phyloP scores from a whole-genome alignment of 2,113 vertebrate genomes.

The Pheucticus melanocephalus region DNA sequence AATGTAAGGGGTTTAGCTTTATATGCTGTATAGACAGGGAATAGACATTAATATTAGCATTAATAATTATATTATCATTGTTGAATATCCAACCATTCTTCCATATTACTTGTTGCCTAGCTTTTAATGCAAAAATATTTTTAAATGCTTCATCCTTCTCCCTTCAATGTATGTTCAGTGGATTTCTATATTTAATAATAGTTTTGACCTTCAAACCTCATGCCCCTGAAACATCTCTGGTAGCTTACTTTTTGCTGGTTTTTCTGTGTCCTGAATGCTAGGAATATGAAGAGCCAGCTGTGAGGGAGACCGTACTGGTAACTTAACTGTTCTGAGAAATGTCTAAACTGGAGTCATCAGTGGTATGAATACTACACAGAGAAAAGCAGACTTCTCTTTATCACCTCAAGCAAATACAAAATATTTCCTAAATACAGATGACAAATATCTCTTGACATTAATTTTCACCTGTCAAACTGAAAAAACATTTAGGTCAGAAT shows the following conservation, averaged over 20 bases:
- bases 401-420: background rate
- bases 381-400: background rate
- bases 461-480: background rate
- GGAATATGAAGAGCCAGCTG: background rate
- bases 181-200: background rate
- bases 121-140: background rate
- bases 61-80: background rate
- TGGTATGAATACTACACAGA: background rate
- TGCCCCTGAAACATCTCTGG: background rate
- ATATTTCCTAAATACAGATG: background rate
- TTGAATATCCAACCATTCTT: background rate
- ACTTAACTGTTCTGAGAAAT: background rate
- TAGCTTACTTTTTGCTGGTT: background rate
- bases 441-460: background rate
- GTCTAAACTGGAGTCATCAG: rapidly evolving
- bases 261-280: background rate
- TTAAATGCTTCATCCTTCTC: background rate
- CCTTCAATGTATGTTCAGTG: rapidly evolving
- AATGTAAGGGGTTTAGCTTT: background rate
- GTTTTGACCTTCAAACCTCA: background rate
- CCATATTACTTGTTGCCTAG: background rate
- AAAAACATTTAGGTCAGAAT: background rate
- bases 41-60: background rate
- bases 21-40: background rate
- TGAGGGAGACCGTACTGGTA: background rate